These are phyloP conservation scores for Sapajus apella DNA, from an alignment of 2,113 vertebrate genomes.

Conservation along the genomic window DNA sequence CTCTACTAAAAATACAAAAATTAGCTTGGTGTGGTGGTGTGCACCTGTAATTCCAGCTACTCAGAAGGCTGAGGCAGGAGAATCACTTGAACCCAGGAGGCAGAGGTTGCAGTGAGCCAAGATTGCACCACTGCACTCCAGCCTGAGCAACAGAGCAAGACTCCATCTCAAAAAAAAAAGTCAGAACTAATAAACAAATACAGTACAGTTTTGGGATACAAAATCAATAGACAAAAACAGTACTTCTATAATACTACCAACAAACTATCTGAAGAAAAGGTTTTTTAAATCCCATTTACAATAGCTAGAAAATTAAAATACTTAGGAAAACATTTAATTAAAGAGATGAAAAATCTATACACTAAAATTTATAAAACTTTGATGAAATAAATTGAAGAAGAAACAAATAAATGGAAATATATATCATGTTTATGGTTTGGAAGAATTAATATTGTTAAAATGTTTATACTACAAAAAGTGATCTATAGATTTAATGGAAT, in stretches of 20 bases:
- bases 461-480: too few species aligned
- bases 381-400: not conserved
- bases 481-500: too few species aligned
- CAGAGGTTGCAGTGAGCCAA: too few species aligned
- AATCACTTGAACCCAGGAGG: too few species aligned
- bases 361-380: not conserved
- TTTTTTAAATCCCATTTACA: not conserved
- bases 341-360: not conserved
- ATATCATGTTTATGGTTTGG: not conserved
- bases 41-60: too few species aligned
- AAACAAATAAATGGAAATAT: not conserved
- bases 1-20: too few species aligned
- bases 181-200: not conserved
- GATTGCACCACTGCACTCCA: too few species aligned
- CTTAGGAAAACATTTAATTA: not conserved
- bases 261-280: not conserved
- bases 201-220: not conserved
- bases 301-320: not conserved
- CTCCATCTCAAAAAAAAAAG: too few species aligned
- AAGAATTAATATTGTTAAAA: too few species aligned
- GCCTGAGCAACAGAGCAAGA: too few species aligned
- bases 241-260: not conserved
- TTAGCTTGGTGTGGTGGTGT: too few species aligned
- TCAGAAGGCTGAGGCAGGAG: too few species aligned
- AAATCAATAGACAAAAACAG: not conserved